Evolutionary conservation across 2,888 invertebrate genomes (phyloP), one percentile per base, ranked within the genome.

Genomic region (Chironomus riparius): DNA sequence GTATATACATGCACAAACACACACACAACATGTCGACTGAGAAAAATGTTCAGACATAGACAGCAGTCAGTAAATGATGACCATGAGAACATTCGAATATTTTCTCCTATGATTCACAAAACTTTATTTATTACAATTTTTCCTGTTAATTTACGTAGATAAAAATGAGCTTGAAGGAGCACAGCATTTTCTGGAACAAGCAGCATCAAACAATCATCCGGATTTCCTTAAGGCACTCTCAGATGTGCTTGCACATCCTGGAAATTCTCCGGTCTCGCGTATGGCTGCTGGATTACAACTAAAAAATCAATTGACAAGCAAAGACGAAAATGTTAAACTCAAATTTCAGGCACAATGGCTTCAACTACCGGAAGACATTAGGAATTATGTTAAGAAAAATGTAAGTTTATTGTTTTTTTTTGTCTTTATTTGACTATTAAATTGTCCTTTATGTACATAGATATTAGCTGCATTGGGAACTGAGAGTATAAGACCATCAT

Each of bases 201-300:
- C 98, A 72, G 94, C 95, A n/a, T 88, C 88, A 80, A 88, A 89
- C 77, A 95, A 98, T 87, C 90, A 97, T 87, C 91, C 95, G 78
- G 93, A 94, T 82, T 96, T 98, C 83, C 89, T 98, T 79, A 94
- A 94, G 86, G 92, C 94, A 81, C 87, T 99, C 79, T 97, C 98
- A 69, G 95, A 95, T 82, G 92, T 98, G 75, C 86, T 99, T 82
- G 91, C 92, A 79, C 92, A 94, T 86, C 92, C 92, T 28, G 92
- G 91, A 70, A 95, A 96, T 83, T 94, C 94, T 82, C 91, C 93
- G 75, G 97, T 97, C 81, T 97, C 97, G 50, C 91, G 99, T 77
- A 97, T 97, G 93, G 98, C 98, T 79, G 98, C 98, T 78, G 99
- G 98, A 79, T 87, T 99, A 79, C 99, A 99, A 86, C 88, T 99